These are phyloP conservation scores for Anarrhichthys ocellatus DNA, from an alignment of 2,113 vertebrate genomes.

Conservation along the genomic window DNA sequence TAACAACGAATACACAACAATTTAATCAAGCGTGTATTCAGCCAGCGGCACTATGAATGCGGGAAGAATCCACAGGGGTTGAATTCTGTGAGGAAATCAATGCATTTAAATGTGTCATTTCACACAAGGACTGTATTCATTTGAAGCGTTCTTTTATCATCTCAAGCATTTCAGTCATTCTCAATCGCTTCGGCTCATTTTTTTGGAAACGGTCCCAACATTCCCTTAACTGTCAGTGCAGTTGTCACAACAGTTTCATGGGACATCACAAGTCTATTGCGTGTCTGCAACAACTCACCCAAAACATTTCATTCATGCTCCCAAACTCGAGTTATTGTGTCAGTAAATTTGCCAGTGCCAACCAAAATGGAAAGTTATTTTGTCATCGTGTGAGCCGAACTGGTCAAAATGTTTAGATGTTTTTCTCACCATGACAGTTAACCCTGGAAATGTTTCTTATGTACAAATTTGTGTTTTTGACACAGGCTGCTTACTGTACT, in stretches of 20 bases:
- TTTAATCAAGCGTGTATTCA: constrained; percentile 1
- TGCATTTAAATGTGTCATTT: not conserved
- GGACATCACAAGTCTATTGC: not conserved
- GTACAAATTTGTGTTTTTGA: not conserved
- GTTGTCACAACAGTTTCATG: not conserved
- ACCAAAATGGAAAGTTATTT: not conserved
- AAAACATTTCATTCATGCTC: not conserved
- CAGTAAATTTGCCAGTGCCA: not conserved
- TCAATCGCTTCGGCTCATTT: not conserved
- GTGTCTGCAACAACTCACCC: not conserved
- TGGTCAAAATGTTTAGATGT: not conserved
- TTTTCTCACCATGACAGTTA: not conserved
- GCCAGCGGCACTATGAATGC: too few species aligned
- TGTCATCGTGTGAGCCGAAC: too few species aligned
- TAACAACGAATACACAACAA: not conserved
- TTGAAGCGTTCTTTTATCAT: not conserved
- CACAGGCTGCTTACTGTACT: not conserved
- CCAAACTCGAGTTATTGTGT: not conserved
- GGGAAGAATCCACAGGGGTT: not conserved
- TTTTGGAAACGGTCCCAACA: not conserved
- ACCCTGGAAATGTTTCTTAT: not conserved
- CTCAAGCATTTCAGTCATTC: not conserved
- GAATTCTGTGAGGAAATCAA: not conserved
- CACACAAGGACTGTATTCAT: not conserved
- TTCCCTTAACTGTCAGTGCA: not conserved